Conservation (phyloP, 2,888 invertebrate genomes). For the Caradrina clavipalpis region DNA sequence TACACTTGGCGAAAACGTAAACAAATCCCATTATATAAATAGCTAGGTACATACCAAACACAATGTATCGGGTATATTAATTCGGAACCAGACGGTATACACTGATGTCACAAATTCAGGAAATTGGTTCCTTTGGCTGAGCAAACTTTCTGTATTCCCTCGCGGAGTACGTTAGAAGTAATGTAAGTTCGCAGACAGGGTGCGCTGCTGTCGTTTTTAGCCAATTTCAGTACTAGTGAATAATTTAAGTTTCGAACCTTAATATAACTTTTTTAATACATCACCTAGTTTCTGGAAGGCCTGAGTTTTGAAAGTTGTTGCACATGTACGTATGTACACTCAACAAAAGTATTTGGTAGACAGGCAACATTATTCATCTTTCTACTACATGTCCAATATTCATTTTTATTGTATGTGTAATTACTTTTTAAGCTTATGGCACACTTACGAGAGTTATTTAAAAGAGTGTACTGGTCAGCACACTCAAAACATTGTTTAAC, state of each 20-base stretch:
- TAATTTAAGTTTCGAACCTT: constrained; percentile 59
- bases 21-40: constrained; percentile 35
- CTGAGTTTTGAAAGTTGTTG: constrained; percentile 31
- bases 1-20: constrained; percentile 5
- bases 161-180: constrained; percentile 70
- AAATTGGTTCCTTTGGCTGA: constrained; percentile 81
- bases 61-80: constrained; percentile 73
- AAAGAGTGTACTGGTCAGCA: too few species aligned
- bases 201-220: constrained; percentile 64
- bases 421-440: too few species aligned
- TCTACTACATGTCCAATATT: too few species aligned
- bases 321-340: not conserved
- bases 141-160: constrained; percentile 77
- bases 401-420: too few species aligned
- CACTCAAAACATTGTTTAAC: too few species aligned
- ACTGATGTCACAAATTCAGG: constrained; percentile 79
- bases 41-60: constrained; percentile 49
- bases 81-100: constrained; percentile 72
- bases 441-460: too few species aligned
- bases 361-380: too few species aligned
- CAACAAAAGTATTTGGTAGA: too few species aligned
- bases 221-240: constrained; percentile 64
- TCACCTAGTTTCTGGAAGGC: constrained; percentile 28
- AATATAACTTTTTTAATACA: constrained; percentile 60
- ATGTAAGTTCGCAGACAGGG: constrained; percentile 78